Base-by-base conservation (phyloP, 2,113 vertebrate species). In the Thymallus thymallus region DNA sequence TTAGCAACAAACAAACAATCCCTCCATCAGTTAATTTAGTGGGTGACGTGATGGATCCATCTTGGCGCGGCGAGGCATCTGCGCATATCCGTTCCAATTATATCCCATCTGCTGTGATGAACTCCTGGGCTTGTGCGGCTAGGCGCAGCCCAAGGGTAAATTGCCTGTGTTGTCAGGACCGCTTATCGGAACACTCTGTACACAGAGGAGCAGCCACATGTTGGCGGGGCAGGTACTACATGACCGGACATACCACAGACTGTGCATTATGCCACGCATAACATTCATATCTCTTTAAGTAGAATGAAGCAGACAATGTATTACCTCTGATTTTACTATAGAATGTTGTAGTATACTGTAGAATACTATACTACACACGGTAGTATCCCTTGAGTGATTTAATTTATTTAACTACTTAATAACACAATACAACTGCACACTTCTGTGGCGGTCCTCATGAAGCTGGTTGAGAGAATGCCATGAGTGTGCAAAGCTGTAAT, bases 1-100 rank as follows among this genome's bases (percentile, higher is more conserved):
- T 96, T 96, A 95, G 93, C 93, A 91, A 91, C 92, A 94, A 93
- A 95, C 85, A 91, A 94, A 94, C 94, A 94, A 92, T 94, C 91
- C 92, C 92, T 92, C 91, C 92, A 92, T 94, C 80, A 82, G 93
- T 91, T 93, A 90, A 90, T 91, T 91, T 93, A 90, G 92, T 91
- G 67, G 89, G 91, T 90, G 93, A 94, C 85, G 87, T 93, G 92
- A 93, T 86, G 94, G 95, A 95, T 93, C 88, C 89, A 91, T 94
- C 93, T 90, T 91, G 87, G 89, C 89, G 88, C 87, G 76, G 84
- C 32, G 84, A 41, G 35, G 35, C 9, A 41, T 94, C 95, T 97
- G 96, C 48, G 75, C 92, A 92, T 94, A 80, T n/a, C 93, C 83
- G 81, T 93, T 94, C 90, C 81, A 91, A 90, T 93, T 93, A 94